phyloP scores from a whole-genome alignment of 1,140 invertebrate genomes.

The Nylanderia fulva region DNA sequence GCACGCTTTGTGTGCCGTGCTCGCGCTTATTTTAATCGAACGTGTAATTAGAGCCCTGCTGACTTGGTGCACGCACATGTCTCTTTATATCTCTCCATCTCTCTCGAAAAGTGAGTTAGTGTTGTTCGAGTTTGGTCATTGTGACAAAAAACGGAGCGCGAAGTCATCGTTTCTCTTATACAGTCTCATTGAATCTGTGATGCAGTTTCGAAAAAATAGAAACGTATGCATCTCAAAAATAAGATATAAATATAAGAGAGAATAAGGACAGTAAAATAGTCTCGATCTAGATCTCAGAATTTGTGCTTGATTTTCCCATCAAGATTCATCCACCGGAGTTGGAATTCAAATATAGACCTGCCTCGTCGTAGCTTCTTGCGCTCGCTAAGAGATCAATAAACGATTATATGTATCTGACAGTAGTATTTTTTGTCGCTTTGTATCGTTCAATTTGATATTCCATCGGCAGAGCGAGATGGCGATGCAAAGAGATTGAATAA shows the following conservation, averaged over 20 bases:
- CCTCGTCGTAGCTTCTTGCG: background rate
- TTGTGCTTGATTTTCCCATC: background rate
- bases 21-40: constrained; percentile 53
- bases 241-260: background rate
- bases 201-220: background rate
- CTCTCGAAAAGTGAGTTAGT: background rate
- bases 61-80: constrained; percentile 15
- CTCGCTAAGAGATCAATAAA: constrained; percentile 52
- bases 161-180: background rate
- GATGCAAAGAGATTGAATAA: too few relatives aligned
- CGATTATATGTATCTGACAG: constrained; percentile 21
- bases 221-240: background rate
- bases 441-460: constrained; percentile 12
- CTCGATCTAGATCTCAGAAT: background rate
- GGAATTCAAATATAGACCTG: background rate
- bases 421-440: background rate
- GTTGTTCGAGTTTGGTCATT: constrained; percentile 11
- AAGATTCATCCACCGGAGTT: background rate
- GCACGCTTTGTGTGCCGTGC: constrained; percentile 35
- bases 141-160: background rate
- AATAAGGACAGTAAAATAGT: background rate
- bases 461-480: background rate
- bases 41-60: constrained; percentile 55
- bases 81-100: background rate
- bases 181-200: background rate